These are phyloP conservation scores for Hirtodrosophila alboralis DNA, from an alignment of 2,888 invertebrate species.

Conservation along the genomic window DNA sequence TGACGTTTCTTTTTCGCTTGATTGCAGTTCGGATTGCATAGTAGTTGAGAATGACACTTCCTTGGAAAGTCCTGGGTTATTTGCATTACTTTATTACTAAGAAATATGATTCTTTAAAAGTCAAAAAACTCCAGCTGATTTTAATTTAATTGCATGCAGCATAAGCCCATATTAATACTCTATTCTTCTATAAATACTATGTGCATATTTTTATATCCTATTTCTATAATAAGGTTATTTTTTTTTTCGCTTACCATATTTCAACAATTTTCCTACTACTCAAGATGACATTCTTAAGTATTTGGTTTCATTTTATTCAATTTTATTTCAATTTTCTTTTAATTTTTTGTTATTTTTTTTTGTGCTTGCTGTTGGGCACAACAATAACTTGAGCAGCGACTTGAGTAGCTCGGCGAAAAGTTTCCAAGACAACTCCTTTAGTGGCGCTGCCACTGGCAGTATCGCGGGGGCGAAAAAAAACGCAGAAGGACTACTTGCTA, in stretches of 20 bases:
- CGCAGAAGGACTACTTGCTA: slow-evolving; percentile 71
- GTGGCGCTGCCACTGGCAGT: slow-evolving; percentile 43
- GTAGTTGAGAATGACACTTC: no score
- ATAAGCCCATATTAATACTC: no score
- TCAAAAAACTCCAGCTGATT: no score
- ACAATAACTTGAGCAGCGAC: slow-evolving; percentile 69
- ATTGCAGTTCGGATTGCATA: slow-evolving; percentile 42
- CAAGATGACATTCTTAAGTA: slow-evolving; percentile 38
- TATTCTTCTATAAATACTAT: no score
- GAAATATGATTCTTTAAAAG: no score
- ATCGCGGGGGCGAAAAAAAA: slow-evolving; percentile 35
- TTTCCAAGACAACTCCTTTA: slow-evolving; percentile 82
- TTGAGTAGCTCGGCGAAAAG: slow-evolving; percentile 76
- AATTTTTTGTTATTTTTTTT: slow-evolving; percentile 17
- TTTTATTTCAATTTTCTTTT: slow-evolving; percentile 25
- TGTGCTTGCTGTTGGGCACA: slow-evolving; percentile 39
- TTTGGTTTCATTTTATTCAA: slow-evolving; percentile 63
- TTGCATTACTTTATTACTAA: no score
- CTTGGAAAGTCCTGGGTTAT: no score
- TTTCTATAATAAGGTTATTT: no score
- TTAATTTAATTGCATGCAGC: no score
- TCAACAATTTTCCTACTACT: slow-evolving; percentile 1
- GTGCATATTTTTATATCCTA: not conserved
- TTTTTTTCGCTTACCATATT: slow-evolving; percentile 10
- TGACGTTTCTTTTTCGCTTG: slow-evolving; percentile 33